These are phyloP conservation scores for Streblospio benedicti DNA, from an alignment of 1,140 invertebrate genomes.

Conservation along the genomic window DNA sequence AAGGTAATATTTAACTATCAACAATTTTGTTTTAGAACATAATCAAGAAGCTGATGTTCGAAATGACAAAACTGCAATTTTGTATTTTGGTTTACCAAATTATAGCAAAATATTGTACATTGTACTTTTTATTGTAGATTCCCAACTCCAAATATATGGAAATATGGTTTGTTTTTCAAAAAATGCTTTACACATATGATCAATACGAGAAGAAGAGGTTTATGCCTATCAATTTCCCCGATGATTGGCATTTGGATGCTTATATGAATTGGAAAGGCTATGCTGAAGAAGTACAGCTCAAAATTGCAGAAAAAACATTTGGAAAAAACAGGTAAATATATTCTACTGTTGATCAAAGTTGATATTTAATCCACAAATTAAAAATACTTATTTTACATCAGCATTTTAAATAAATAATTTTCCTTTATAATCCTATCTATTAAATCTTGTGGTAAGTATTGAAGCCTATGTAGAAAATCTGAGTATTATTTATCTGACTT, in stretches of 20 bases:
- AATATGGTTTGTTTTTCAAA: slow-evolving; percentile 77
- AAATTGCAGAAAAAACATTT: slow-evolving; percentile 67
- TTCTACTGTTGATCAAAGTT: neutral
- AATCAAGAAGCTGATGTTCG: too few species aligned
- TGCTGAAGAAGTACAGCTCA: slow-evolving; percentile 68
- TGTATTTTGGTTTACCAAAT: too few species aligned
- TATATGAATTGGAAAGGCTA: slow-evolving; percentile 84
- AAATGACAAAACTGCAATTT: too few species aligned
- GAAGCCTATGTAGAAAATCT: too few species aligned
- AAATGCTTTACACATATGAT: slow-evolving; percentile 89
- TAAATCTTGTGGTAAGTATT: neutral
- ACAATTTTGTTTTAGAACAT: slow-evolving; percentile 4
- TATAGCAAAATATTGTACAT: too few species aligned
- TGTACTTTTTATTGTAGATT: slow-evolving; percentile 12
- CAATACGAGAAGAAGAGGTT: slow-evolving; percentile 66
- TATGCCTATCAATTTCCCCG: slow-evolving; percentile 71
- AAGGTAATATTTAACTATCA: slow-evolving; percentile 30
- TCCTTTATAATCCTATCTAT: neutral
- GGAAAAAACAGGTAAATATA: slow-evolving; percentile 75
- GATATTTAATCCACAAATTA: neutral
- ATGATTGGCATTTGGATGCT: slow-evolving; percentile 58
- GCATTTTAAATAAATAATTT: neutral
- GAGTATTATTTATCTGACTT: too few species aligned
- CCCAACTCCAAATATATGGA: slow-evolving; percentile 35
- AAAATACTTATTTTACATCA: neutral